Evolutionary conservation across 2,113 vertebrate species (phyloP), one percentile per base, ranked within the genome.

Genomic region (Thomomys bottae): DNA sequence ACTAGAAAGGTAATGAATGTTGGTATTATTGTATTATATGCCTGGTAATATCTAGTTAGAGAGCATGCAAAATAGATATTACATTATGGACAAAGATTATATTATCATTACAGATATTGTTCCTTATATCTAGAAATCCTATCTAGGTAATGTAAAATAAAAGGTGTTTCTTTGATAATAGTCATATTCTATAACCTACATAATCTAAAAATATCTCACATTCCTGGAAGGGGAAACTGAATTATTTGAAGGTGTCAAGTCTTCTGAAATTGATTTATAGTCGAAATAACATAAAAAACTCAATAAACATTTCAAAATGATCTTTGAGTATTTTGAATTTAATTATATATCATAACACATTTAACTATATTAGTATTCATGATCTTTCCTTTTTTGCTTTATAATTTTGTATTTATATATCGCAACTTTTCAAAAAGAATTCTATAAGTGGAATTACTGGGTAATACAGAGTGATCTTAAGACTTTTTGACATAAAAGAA

Each of bases 191-290:
- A 24, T 84, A 76, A 92, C 32, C 61, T 76, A 92, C 68, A 89
- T 77, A 85, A 79, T n/a, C 5, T 70, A 94, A 93, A 95, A 93
- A 78, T 92, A 79, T 34, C 34, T 59, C n/a, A 92, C 78, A 9
- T 82, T 36, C 49, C 73, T 49, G 14, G 15, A 87, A 87, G 93
- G 40, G n/a, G 87, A 95, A 93, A 82, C 26, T 54, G 68, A 94
- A 75, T 84, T 72, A 92, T 92, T 90, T 89, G 81, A 95, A 93
- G n/a, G 32, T 24, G 36, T 64, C n/a, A 82, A 79, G 88, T 92
- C 34, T 83, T 66, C 36, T 66, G 71, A 88, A 36, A 67, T 32
- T 86, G 71, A 90, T 68, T 86, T 79, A 71, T 78, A 84, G 30
- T 64, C n/a, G 88, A 54, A 73, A 71, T 77, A 84, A 63, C 38